Base-by-base conservation (phyloP, 2,113 vertebrate species). In the Campylomormyrus numenius region DNA sequence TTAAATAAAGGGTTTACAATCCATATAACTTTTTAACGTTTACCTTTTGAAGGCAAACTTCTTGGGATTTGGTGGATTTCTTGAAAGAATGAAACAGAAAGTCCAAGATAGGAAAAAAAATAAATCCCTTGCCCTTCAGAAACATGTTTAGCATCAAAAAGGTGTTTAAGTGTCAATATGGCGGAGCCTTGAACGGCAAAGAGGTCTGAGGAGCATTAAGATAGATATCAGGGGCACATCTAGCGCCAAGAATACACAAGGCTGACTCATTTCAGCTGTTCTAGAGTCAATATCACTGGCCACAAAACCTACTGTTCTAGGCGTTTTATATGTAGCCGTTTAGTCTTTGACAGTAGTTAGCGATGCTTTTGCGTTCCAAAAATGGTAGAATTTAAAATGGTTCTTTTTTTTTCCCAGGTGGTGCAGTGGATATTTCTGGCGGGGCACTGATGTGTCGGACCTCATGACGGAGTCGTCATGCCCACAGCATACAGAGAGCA, bases 1-100 rank as follows among this genome's bases (percentile, higher is more conserved):
- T 95, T 94, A 94, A 96, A 96, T 96, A 96, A 96, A 96, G 95
- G 95, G 96, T 95, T 96, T 94, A 95, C 95, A 95, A 94, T 96
- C 95, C 95, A 88, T 94, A 91, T 92, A 94, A 93, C 91, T 93
- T 94, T 94, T 94, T 91, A 93, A 92, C 88, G 91, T 95, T 93
- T 91, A 94, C 95, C 95, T 96, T 96, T 95, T 95, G 92, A 96
- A 96, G 96, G 95, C 95, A 89, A 93, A 94, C 92, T 93, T 94
- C 94, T 92, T 94, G 94, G 90, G 93, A 94, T 95, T 96, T 94
- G 94, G 94, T 95, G 94, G 92, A 94, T 92, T 93, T 93, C 93
- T 93, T 92, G 88, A 92, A 93, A 93, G 48, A 88, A 89, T 90
- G 91, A 91, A 89, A 90, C 89, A 92, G 91, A 94, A 92, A 92